A percentile compares a stretch with the other conserved stretches of the same genome.
phyloP scores from a whole-genome alignment of 1,140 invertebrate species.

The Caenorhabditis briggsae region DNA sequence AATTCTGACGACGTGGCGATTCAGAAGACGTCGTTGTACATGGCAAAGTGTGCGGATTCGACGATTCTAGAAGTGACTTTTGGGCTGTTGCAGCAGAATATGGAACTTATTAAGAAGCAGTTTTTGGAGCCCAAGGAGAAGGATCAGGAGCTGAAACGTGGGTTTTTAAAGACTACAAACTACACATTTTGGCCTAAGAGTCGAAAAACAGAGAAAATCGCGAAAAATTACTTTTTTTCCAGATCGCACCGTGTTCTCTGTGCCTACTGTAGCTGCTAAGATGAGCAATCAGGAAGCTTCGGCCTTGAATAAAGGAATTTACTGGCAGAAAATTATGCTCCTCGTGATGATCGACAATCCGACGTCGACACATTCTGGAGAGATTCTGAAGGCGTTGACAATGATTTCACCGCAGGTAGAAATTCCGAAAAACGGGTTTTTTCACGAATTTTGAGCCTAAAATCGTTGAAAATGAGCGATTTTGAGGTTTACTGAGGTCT shows the following conservation, averaged over 20 bases:
- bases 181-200: too few species aligned
- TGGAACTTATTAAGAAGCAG: neutral
- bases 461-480: too few species aligned
- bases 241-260: neutral
- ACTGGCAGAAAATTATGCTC: conserved; percentile 21
- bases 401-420: neutral
- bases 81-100: neutral
- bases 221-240: too few species aligned
- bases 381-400: conserved; percentile 13
- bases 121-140: conserved; percentile 20
- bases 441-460: too few species aligned
- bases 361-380: neutral
- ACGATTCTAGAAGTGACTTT: neutral
- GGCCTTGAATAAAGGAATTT: neutral
- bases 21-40: neutral
- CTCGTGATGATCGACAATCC: conserved; percentile 20
- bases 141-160: conserved; percentile 19
- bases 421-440: neutral
- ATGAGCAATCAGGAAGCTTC: neutral
- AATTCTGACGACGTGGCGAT: neutral
- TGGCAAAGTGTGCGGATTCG: neutral
- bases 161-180: neutral
- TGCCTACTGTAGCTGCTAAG: neutral
- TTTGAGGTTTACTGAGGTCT: too few species aligned
- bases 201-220: too few species aligned